Base-by-base conservation (phyloP, 2,113 vertebrate genomes). In the Scomber japonicus region DNA sequence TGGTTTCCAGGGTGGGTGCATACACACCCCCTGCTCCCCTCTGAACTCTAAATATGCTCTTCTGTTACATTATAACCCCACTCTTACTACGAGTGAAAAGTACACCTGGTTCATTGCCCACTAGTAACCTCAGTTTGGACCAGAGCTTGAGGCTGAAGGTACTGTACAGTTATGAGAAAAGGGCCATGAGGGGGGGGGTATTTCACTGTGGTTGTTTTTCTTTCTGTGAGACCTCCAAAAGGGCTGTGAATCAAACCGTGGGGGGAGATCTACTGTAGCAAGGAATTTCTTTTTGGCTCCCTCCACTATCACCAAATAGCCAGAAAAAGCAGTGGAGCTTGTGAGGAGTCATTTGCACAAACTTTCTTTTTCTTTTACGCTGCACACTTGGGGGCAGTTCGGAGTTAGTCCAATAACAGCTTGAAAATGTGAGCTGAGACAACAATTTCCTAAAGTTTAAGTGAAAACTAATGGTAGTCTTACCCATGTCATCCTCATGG, bases 401-500 rank as follows among this genome's bases (percentile, higher is more conserved):
- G 24, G 21, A 13, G 4, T 11, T 45, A 56, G 14, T 9, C 17
- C 13, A 59, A 48, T 16, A 30, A 1, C 40, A 53, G n/a, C 51
- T 21, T 66, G 53, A 51, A 62, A 21, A 68, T 66, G 15, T 44
- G n/a, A 13, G 3, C 45, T 3, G 14, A 30, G 30, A 60, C 13
- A 51, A 17, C 7, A 31, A 48, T 35, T 12, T 75, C 1, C 13
- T 17, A 11, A 13, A 16, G 4, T 11, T 9, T 1, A 57, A 60
- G n/a, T 44, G 30, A 63, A 66, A 60, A 54, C n/a, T 0, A 6
- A 50, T 77, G 31, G 16, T 13, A 35, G 9, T 77, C 94, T 95
- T 88, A 96, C 96, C 94, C 31, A 96, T 71, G 84, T 96, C 94
- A 0, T 94, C 89, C 54, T 96, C 92, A 3, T 93, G 95, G 87